Conservation (phyloP, 2,888 invertebrate species). For the Chalcis sispes region DNA sequence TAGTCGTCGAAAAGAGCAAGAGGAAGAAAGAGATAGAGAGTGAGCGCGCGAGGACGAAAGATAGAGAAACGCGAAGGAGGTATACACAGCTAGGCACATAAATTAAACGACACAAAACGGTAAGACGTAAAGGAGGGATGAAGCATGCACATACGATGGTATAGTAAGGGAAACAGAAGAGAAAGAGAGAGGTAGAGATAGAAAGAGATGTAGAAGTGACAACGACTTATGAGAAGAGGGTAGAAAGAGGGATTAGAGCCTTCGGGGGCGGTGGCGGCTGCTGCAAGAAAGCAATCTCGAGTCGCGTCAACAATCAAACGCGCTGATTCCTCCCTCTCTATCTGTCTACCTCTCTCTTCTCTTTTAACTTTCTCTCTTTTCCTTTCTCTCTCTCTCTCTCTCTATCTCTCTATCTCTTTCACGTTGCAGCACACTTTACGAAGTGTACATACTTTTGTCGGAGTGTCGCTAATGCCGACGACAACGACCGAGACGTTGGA, state of each 20-base stretch:
- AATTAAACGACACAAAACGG: slow-evolving; percentile 51
- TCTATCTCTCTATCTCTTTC: background rate
- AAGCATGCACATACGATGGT: background rate
- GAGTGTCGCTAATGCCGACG: slow-evolving; percentile 40
- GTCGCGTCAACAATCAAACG: slow-evolving; percentile 52
- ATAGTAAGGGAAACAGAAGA: background rate
- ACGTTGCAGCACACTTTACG: background rate
- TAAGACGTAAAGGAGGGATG: slow-evolving; percentile 1
- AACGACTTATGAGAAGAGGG: slow-evolving; percentile 14
- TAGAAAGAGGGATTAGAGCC: slow-evolving; percentile 16
- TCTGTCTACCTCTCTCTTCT: background rate
- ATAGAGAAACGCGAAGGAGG: background rate
- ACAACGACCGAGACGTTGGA: background rate
- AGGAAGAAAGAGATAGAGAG: slow-evolving; percentile 24
- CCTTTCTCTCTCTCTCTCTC: background rate
- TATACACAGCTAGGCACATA: slow-evolving; percentile 35
- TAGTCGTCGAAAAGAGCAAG: slow-evolving; percentile 15
- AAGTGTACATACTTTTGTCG: slow-evolving; percentile 39
- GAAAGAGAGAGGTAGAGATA: background rate
- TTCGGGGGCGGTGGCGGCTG: background rate
- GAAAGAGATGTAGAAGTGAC: slow-evolving; percentile 43
- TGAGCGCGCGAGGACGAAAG: slow-evolving; percentile 12
- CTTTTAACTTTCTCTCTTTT: too few species aligned
- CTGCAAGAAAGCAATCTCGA: slow-evolving; percentile 48
- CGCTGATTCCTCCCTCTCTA: slow-evolving; percentile 36